Conservation (phyloP, 2,113 vertebrate genomes). For the Herpailurus yagouaroundi region DNA sequence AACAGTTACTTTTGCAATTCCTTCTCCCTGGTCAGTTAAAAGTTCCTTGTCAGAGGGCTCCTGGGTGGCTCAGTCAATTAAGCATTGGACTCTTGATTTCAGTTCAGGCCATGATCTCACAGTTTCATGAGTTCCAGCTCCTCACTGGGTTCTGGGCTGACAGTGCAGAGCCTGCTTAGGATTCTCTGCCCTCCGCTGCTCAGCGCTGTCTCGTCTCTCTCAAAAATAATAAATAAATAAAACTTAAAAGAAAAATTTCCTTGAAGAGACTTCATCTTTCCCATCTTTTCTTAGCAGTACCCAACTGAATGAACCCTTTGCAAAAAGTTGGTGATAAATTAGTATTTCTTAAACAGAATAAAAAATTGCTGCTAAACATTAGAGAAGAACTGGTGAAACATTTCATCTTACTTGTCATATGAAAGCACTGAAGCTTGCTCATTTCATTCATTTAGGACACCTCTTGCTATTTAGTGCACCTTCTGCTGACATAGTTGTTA, state of each 20-base stretch:
- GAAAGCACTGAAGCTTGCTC: neutral
- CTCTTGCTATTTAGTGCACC: neutral
- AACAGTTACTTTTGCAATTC: neutral
- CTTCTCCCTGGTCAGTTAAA: conserved; percentile 8
- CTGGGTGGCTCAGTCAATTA: too few species aligned
- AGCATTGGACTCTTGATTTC: too few species aligned
- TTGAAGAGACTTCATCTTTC: neutral
- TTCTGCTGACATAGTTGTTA: conserved; percentile 49
- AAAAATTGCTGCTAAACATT: conserved; percentile 3
- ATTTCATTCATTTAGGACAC: conserved; percentile 23
- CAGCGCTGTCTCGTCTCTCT: too few species aligned
- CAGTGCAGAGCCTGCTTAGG: too few species aligned
- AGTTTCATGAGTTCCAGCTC: too few species aligned
- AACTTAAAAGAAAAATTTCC: neutral
- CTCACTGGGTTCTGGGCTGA: too few species aligned
- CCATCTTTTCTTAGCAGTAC: neutral
- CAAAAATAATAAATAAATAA: too few species aligned
- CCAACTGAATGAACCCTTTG: neutral
- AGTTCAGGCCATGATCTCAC: too few species aligned
- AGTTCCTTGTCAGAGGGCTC: neutral
- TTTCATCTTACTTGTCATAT: neutral
- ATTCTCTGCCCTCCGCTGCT: too few species aligned
- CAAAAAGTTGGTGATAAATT: neutral
- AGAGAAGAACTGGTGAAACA: neutral
- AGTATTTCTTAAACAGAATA: conserved; percentile 31